Conservation (phyloP, 2,797 vertebrate species). For the Diplodus puntazzo region DNA sequence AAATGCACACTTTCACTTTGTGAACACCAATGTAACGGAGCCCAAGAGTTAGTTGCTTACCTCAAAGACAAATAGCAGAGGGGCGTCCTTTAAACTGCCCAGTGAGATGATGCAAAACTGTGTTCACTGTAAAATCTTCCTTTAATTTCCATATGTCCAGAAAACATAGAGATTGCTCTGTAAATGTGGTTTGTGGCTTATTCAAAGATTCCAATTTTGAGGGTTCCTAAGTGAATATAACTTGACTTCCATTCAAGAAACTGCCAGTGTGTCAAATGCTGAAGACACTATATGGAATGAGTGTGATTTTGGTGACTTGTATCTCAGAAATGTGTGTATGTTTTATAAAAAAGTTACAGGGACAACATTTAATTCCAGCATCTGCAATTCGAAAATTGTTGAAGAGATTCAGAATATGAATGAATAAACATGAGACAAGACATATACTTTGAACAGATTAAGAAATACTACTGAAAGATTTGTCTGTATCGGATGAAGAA, state of each 20-base stretch:
- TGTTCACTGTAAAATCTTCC: constrained; percentile 35
- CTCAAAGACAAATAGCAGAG: too few relatives aligned
- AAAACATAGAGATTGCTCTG: constrained; percentile 52
- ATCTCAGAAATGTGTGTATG: too few relatives aligned
- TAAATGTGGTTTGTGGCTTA: constrained; percentile 27
- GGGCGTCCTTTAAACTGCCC: too few relatives aligned
- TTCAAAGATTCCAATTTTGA: background rate
- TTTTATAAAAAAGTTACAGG: too few relatives aligned
- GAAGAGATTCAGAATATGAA: too few relatives aligned
- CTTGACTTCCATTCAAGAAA: background rate
- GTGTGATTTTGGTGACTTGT: too few relatives aligned
- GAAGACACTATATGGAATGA: background rate
- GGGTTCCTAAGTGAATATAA: background rate
- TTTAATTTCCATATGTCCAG: constrained; percentile 54
- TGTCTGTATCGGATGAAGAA: too few relatives aligned
- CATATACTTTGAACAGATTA: too few relatives aligned
- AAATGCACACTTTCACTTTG: constrained; percentile 45
- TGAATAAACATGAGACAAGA: too few relatives aligned
- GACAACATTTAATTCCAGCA: too few relatives aligned
- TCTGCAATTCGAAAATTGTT: too few relatives aligned
- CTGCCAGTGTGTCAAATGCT: background rate
- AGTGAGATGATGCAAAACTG: constrained; percentile 14
- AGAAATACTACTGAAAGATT: too few relatives aligned
- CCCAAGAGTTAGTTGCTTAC: background rate
- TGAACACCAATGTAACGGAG: constrained; percentile 32